phyloP scores from a whole-genome alignment of 2,797 vertebrate species.

The Perdix hodgsoniae region DNA sequence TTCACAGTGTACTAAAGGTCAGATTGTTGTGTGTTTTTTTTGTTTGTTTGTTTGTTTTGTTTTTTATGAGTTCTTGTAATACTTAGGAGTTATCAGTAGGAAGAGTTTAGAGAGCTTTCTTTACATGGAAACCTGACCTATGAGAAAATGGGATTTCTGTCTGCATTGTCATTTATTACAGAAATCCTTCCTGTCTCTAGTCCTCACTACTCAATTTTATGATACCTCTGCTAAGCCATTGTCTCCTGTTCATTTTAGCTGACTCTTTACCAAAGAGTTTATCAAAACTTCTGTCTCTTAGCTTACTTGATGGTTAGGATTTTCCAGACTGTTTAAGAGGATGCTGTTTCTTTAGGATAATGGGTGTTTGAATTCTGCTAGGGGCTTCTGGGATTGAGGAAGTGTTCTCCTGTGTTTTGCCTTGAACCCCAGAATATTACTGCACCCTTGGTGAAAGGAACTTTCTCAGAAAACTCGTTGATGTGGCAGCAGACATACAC shows the following conservation, averaged over 20 bases:
- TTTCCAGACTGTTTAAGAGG: background rate
- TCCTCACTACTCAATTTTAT: background rate
- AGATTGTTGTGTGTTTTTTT: slow-evolving; percentile 29
- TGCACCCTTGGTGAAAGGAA: background rate
- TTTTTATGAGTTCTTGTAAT: background rate
- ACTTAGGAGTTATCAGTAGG: background rate
- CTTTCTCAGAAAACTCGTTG: background rate
- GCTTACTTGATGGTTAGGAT: background rate
- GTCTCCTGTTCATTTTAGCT: background rate
- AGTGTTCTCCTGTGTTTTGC: background rate
- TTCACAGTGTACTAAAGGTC: background rate
- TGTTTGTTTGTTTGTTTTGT: slow-evolving; percentile 56
- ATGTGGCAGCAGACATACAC: background rate
- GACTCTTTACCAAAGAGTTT: background rate
- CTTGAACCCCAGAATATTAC: background rate
- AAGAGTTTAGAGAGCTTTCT: background rate
- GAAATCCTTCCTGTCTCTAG: background rate
- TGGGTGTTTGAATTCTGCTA: background rate
- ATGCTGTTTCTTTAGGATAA: background rate
- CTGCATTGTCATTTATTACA: background rate
- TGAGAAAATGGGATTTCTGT: slow-evolving; percentile 10
- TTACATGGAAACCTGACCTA: background rate
- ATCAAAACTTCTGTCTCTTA: background rate
- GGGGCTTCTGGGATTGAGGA: background rate
- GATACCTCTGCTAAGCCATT: accelerated